Percentiles rank a stretch among this genome's conserved stretches.
These are phyloP conservation scores for Lamellibrachia columna DNA, from an alignment of 2,888 invertebrate species.

Conservation along the genomic window DNA sequence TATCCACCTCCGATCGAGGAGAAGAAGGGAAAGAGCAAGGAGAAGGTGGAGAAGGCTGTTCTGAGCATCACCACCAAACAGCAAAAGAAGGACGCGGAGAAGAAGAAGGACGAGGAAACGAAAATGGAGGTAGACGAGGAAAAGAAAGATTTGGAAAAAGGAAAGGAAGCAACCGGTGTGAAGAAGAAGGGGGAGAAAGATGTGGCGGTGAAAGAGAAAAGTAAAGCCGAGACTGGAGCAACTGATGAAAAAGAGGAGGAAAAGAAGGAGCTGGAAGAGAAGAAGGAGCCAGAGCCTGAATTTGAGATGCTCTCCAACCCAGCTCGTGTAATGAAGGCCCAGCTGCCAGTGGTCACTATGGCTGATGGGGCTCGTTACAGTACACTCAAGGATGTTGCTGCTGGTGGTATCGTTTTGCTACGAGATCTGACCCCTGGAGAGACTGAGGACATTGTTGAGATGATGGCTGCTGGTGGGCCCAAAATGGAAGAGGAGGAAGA, in stretches of 20 bases:
- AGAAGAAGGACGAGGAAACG: slow-evolving; percentile 38
- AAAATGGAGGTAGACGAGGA: slow-evolving; percentile 67
- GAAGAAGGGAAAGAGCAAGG: slow-evolving; percentile 96
- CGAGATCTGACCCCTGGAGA: slow-evolving; percentile 82
- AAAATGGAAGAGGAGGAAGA: slow-evolving; percentile 84
- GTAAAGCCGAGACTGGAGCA: slow-evolving; percentile 52
- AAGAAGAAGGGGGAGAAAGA: slow-evolving; percentile 36
- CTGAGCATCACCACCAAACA: slow-evolving; percentile 92
- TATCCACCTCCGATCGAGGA: slow-evolving; percentile 97
- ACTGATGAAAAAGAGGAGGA: slow-evolving; percentile 70
- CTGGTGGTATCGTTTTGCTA: slow-evolving; percentile 96
- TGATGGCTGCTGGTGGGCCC: slow-evolving; percentile 72
- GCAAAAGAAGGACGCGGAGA: slow-evolving; percentile 66
- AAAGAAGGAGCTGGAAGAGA: slow-evolving; percentile 66
- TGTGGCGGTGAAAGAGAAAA: slow-evolving; percentile 19
- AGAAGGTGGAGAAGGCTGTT: slow-evolving; percentile 95
- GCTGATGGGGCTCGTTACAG: not conserved
- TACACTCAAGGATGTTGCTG: slow-evolving; percentile 67
- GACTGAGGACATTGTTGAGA: slow-evolving; percentile 86
- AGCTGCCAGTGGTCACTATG: slow-evolving; percentile 74
- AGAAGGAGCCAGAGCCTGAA: slow-evolving; percentile 77
- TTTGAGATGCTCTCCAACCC: slow-evolving; percentile 95
- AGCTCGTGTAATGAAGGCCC: slow-evolving; percentile 92
- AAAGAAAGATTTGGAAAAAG: slow-evolving; percentile 72
- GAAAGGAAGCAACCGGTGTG: slow-evolving; percentile 78